Conservation (phyloP, 2,113 vertebrate genomes). For the Parus major region DNA sequence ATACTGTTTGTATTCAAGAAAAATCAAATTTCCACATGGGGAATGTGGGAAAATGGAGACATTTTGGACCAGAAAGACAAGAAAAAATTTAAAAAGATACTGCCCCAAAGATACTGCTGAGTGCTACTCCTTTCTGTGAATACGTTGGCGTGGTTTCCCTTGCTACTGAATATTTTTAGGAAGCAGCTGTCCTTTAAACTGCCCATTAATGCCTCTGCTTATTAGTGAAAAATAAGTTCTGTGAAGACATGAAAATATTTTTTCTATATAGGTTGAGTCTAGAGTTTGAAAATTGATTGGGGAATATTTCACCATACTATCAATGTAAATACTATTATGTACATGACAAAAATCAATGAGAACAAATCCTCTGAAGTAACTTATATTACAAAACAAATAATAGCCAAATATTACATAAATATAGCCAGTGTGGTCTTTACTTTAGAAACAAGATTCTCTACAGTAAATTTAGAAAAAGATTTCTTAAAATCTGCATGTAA, state of each 20-base stretch:
- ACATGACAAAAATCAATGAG: background rate
- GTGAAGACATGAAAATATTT: background rate
- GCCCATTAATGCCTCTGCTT: background rate
- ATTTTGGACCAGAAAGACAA: background rate
- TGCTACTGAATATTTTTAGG: background rate
- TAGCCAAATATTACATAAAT: background rate
- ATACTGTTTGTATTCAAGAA: background rate
- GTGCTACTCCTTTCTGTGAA: background rate
- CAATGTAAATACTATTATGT: background rate
- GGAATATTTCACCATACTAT: background rate
- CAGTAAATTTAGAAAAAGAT: background rate
- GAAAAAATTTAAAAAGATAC: background rate
- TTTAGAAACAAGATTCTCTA: background rate
- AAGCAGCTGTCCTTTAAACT: background rate
- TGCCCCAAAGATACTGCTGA: background rate
- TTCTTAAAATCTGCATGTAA: background rate
- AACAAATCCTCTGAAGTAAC: background rate
- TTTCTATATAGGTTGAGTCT: background rate
- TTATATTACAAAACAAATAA: background rate
- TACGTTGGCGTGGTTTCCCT: background rate
- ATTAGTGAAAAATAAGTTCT: background rate
- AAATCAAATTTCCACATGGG: background rate
- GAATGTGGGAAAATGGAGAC: rapidly evolving
- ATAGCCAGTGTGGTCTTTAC: background rate
- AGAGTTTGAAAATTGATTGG: background rate